These are phyloP conservation scores for Spodoptera litura DNA, from an alignment of 1,140 invertebrate genomes.

Conservation along the genomic window DNA sequence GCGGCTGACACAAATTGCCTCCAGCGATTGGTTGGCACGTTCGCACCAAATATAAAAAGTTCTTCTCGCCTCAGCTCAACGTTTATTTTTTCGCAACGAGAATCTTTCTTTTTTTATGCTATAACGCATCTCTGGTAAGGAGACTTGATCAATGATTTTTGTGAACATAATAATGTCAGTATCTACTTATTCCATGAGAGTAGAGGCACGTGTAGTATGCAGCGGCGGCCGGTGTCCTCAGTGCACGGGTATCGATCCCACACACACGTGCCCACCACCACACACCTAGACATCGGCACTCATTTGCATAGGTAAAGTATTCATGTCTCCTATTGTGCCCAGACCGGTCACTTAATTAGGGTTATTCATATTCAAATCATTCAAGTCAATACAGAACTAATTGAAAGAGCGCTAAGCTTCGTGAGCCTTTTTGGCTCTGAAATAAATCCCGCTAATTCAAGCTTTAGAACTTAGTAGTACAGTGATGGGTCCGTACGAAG, in stretches of 20 bases:
- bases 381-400: slow-evolving; percentile 12
- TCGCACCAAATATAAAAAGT: slow-evolving; percentile 51
- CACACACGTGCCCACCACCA: not conserved
- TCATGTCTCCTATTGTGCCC: slow-evolving; percentile 17
- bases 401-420: not conserved
- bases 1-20: slow-evolving; percentile 49
- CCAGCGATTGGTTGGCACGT: slow-evolving; percentile 50
- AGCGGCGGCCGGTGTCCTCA: slow-evolving; percentile 12
- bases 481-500: not conserved
- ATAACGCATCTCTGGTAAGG: slow-evolving; percentile 1
- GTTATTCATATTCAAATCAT: slow-evolving; percentile 29
- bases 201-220: slow-evolving; percentile 1
- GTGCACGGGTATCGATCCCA: slow-evolving; percentile 26
- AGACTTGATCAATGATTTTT: not conserved
- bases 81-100: slow-evolving; percentile 19
- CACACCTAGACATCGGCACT: slow-evolving; percentile 5
- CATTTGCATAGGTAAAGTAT: slow-evolving; percentile 16
- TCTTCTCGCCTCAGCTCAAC: slow-evolving; percentile 27
- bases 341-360: slow-evolving; percentile 17
- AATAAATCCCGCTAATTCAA: not conserved
- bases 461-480: not conserved
- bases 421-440: not conserved
- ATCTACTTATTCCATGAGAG: not conserved
- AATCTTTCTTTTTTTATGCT: not conserved
- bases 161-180: not conserved